These are phyloP conservation scores for Muntiacus muntjak DNA, from an alignment of 2,113 vertebrate species.

Conservation along the genomic window DNA sequence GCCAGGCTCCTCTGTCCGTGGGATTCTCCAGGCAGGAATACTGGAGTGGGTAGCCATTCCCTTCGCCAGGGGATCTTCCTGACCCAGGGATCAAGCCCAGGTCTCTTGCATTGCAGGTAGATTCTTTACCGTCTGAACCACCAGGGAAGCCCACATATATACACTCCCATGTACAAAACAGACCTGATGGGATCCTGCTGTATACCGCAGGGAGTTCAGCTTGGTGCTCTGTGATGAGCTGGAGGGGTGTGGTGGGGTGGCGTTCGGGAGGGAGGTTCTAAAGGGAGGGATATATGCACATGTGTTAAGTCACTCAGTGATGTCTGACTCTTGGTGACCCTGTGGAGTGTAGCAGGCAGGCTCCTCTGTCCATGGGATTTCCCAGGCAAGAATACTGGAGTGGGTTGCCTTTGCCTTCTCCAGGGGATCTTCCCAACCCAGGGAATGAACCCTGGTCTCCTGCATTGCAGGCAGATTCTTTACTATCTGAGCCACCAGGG, in stretches of 20 bases:
- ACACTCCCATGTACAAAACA: not conserved
- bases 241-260: not conserved
- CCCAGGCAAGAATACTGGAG: not conserved
- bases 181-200: not conserved
- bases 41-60: not conserved
- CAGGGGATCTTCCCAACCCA: not conserved
- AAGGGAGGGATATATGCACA: not conserved
- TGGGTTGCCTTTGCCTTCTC: not conserved
- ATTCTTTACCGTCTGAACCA: not conserved
- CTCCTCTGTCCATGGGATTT: not conserved
- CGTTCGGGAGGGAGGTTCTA: not conserved
- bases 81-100: not conserved
- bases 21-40: not conserved
- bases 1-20: not conserved
- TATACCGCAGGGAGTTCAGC: not conserved
- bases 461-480: not conserved
- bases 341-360: not conserved
- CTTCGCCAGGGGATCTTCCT: not conserved
- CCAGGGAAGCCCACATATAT: not conserved
- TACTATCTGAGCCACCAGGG: not conserved
- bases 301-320: not conserved
- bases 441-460: not conserved
- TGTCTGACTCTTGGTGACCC: not conserved
- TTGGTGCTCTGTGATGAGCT: not conserved
- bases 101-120: not conserved